Percentiles rank a stretch among this genome's conserved stretches.
These are phyloP conservation scores for Crypturellus tataupa DNA, from an alignment of 2,797 vertebrate species.

Conservation along the genomic window DNA sequence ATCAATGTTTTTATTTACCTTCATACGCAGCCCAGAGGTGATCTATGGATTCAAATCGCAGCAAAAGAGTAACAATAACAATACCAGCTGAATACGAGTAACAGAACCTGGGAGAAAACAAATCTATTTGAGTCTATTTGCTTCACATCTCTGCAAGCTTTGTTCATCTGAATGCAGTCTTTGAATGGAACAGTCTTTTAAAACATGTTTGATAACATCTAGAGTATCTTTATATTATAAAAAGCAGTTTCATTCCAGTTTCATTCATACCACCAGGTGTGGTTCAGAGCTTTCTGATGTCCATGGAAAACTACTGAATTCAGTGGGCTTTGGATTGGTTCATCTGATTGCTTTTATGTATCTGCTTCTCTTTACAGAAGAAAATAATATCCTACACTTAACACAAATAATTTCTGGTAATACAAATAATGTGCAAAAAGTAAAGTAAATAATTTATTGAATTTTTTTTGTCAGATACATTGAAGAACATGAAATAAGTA, in stretches of 20 bases:
- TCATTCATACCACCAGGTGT: not conserved
- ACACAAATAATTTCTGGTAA: not conserved
- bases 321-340: not conserved
- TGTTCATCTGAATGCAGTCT: not conserved
- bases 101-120: not conserved
- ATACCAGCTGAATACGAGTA: not conserved
- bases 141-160: not conserved
- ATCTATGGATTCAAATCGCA: not conserved
- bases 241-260: not conserved
- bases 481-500: not conserved
- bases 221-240: not conserved
- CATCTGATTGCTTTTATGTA: not conserved
- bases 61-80: not conserved
- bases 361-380: not conserved
- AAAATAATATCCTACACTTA: not conserved
- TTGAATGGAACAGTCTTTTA: not conserved
- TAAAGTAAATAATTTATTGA: constrained; percentile 64
- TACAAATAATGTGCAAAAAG: constrained; percentile 8
- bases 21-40: not conserved
- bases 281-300: not conserved
- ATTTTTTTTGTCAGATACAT: constrained; percentile 31
- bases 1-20: constrained; percentile 7
- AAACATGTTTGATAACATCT: not conserved
- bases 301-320: not conserved
- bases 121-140: not conserved